phyloP scores from a whole-genome alignment of 2,888 invertebrate species.

The Drosophila anceps region DNA sequence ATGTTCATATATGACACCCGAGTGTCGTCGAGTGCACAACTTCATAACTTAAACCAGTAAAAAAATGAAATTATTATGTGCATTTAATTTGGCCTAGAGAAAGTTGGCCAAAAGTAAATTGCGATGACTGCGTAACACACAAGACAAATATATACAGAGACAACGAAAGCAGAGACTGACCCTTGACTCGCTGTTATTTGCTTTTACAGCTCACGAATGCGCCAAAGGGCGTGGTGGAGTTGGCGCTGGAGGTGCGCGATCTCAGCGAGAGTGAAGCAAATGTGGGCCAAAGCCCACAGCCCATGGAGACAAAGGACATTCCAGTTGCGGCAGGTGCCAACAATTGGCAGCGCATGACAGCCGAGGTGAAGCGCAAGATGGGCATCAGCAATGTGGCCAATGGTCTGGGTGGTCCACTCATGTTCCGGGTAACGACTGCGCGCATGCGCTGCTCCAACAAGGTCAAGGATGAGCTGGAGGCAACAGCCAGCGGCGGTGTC shows the following conservation, averaged over 20 bases:
- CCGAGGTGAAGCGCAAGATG: slow-evolving; percentile 83
- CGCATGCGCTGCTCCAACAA: slow-evolving; percentile 85
- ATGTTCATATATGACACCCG: slow-evolving; percentile 7
- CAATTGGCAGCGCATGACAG: slow-evolving; percentile 81
- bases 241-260: slow-evolving; percentile 83
- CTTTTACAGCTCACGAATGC: slow-evolving; percentile 76
- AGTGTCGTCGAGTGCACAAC: slow-evolving; percentile 32
- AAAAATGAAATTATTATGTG: slow-evolving; percentile 44
- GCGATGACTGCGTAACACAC: slow-evolving; percentile 44
- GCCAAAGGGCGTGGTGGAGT: slow-evolving; percentile 84
- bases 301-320: slow-evolving; percentile 13
- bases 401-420: slow-evolving; percentile 55
- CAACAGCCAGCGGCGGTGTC: slow-evolving; percentile 86
- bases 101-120: slow-evolving; percentile 45
- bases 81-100: slow-evolving; percentile 50
- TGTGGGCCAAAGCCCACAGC: not conserved
- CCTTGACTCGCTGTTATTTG: slow-evolving; percentile 18
- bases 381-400: slow-evolving; percentile 71
- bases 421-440: slow-evolving; percentile 81
- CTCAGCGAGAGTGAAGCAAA: slow-evolving; percentile 52
- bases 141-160: slow-evolving; percentile 17
- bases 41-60: slow-evolving; percentile 14
- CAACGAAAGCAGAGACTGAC: slow-evolving; percentile 41
- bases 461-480: slow-evolving; percentile 85
- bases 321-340: slow-evolving; percentile 18